Base-by-base conservation (phyloP, 2,113 vertebrate genomes). In the Panthera uncia region DNA sequence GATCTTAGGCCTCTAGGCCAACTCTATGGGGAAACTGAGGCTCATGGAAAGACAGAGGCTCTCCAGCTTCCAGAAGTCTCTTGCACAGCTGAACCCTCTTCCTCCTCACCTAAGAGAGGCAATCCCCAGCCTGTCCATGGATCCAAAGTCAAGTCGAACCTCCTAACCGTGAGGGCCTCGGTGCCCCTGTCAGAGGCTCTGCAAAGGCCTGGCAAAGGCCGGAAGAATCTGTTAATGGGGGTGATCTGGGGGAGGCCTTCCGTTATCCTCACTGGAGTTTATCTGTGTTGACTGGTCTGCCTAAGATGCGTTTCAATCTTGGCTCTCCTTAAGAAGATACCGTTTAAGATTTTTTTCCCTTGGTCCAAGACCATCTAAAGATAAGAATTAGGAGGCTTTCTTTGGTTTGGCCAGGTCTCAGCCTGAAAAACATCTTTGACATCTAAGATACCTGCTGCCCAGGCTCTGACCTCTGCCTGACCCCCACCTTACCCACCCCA, bases 391-490 rank as follows among this genome's bases (percentile, higher is more conserved):
- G 74, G 61, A 79, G 73, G 48, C 33, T 65, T 84, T 85, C 89
- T 96, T 71, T 41, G 69, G 19, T 68, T 79, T 79, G 86, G 78
- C 55, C 68, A 45, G 48, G 68, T 82, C 87, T 65, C 38, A 18
- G 71, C 45, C 63, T 93, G 66, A 50, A 87, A 86, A 93, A 52
- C 81, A 69, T 6, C 87, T 85, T 4, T 50, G 41, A 93, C 66
- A 96, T 63, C 86, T 55, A 65, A 50, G 91, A 69, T 15, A 63
- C 73, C 41, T 2, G 45, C 61, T 57, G 48, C 79, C 74, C 29
- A 29, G 87, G 79, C 83, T 80, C 90, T 94, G 97, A 92, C 95
- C 87, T 83, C 74, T 2, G 18, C 33, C 89, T 95, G 83, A 95
- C 87, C 86, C 82, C 65, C 45, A 48, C 68, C 9, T 52, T 83